phyloP scores from a whole-genome alignment of 1,140 invertebrate species.

The Drosophila ananassae region DNA sequence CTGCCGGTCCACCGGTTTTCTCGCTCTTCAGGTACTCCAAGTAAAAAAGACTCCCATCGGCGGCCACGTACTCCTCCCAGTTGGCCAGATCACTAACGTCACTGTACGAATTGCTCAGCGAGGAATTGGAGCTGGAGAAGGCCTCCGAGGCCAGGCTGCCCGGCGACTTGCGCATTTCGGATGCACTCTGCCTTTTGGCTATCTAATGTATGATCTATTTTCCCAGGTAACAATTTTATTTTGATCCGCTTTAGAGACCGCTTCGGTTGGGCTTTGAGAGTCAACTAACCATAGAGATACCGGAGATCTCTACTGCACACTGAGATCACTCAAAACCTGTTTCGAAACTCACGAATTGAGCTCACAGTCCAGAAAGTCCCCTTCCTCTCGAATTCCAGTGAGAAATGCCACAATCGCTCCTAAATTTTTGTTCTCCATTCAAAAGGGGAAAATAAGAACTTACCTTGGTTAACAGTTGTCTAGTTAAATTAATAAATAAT shows the following conservation, averaged over 20 bases:
- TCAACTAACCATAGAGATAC: conserved; percentile 23
- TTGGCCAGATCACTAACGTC: conserved; percentile 80
- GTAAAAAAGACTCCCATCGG: conserved; percentile 78
- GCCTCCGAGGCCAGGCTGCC: conserved; percentile 65
- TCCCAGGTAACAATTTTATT: not conserved
- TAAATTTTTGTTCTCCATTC: conserved; percentile 6
- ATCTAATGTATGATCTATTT: not conserved
- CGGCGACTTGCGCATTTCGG: conserved; percentile 71
- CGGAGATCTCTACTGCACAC: conserved; percentile 3
- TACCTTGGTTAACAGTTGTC: not conserved
- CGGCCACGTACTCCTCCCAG: conserved; percentile 79
- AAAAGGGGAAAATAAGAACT: conserved; percentile 19
- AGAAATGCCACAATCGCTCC: conserved; percentile 26
- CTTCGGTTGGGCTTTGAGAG: conserved; percentile 15
- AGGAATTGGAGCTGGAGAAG: conserved; percentile 73
- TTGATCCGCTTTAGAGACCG: not conserved
- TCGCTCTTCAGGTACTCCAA: conserved; percentile 68
- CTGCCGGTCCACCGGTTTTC: conserved; percentile 36
- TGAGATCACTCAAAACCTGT: conserved; percentile 38
- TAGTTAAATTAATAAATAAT: not conserved
- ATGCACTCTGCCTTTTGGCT: not conserved
- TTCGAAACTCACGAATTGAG: conserved; percentile 23
- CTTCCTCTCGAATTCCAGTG: conserved; percentile 33
- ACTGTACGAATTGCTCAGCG: conserved; percentile 70
- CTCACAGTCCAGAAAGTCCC: conserved; percentile 1